Conservation (phyloP, 2,888 invertebrate species). For the Eudasyphora cyanicolor region DNA sequence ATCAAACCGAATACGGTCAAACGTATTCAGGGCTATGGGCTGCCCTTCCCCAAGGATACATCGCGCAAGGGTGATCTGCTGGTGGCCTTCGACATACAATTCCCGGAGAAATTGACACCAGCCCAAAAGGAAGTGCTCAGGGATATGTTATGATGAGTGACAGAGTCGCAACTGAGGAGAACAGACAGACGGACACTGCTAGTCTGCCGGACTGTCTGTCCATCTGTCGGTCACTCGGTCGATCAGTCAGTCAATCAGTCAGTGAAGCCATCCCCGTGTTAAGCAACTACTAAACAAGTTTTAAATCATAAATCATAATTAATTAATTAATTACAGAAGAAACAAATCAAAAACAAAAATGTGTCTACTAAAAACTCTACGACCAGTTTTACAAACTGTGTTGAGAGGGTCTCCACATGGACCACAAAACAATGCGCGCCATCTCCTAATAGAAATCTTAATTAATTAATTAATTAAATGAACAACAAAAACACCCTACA, state of each 20-base stretch:
- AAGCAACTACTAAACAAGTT: not conserved
- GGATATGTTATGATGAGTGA: slow-evolving; percentile 87
- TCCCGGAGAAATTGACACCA: slow-evolving; percentile 91
- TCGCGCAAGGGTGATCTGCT: slow-evolving; percentile 94
- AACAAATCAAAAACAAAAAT: too few species aligned
- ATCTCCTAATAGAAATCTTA: not conserved
- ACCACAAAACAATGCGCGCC: not conserved
- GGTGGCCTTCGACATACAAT: slow-evolving; percentile 96
- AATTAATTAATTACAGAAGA: slow-evolving; percentile 1
- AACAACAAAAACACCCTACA: not conserved
- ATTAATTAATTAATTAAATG: slow-evolving; percentile 3
- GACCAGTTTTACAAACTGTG: not conserved
- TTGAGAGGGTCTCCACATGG: not conserved
- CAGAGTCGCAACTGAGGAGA: not conserved
- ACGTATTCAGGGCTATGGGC: slow-evolving; percentile 93
- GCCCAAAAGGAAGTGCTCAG: slow-evolving; percentile 93
- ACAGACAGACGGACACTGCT: not conserved
- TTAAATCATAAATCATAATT: slow-evolving; percentile 13
- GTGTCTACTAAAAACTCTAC: not conserved
- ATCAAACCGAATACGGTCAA: slow-evolving; percentile 95
- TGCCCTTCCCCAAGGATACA: slow-evolving; percentile 96
- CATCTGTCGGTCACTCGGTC: not conserved
- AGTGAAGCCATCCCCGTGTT: not conserved
- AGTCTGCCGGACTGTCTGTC: not conserved
- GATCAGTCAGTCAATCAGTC: not conserved